These are phyloP conservation scores for Tragelaphus eurycerus DNA, from an alignment of 2,797 vertebrate genomes.

Conservation along the genomic window DNA sequence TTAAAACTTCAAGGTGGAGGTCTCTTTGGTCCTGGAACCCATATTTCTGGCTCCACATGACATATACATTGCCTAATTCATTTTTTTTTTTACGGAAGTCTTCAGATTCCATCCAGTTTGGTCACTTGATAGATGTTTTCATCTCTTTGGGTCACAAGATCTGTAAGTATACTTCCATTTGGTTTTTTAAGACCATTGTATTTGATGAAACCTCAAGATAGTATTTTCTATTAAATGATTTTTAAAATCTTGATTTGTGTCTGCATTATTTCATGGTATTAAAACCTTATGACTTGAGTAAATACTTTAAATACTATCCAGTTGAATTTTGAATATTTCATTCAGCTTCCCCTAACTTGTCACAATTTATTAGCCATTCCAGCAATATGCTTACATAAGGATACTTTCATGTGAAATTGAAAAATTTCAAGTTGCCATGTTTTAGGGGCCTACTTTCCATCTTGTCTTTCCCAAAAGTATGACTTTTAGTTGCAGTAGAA, in stretches of 20 bases:
- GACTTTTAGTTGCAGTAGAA: neutral
- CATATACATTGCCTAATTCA: rapidly evolving
- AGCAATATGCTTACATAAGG: neutral
- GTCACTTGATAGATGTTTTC: neutral
- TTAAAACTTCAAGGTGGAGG: neutral
- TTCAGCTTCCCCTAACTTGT: neutral
- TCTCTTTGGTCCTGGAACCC: neutral
- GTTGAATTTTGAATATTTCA: neutral
- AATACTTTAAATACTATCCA: slow-evolving; percentile 4
- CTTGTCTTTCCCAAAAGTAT: neutral
- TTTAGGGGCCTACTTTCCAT: neutral
- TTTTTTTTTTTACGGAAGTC: neutral
- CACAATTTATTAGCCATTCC: neutral
- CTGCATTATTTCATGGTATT: neutral
- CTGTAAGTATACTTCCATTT: neutral
- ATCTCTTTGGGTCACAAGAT: neutral
- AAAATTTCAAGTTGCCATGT: neutral
- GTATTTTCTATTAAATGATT: neutral
- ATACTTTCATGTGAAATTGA: neutral
- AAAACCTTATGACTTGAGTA: neutral
- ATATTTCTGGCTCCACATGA: neutral
- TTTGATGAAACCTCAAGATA: neutral
- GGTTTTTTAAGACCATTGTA: neutral
- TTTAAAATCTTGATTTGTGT: neutral
- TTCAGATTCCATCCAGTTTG: neutral